Base-by-base conservation (phyloP, 23 tunicate species). In the Pegea sp. region DNA sequence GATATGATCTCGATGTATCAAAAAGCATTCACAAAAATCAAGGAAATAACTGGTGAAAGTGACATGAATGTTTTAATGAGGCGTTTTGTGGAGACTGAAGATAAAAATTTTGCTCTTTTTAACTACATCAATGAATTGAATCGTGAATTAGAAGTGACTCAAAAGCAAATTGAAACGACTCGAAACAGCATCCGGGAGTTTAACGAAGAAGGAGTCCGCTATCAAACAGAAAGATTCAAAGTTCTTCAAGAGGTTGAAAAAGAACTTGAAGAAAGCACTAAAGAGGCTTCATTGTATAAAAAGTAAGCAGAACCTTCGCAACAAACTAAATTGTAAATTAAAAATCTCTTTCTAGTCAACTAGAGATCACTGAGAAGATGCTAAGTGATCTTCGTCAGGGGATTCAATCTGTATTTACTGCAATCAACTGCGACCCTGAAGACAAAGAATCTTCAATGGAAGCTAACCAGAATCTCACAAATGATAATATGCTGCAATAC, bases 401-500 rank as follows among this genome's bases (percentile, higher is more conserved):
- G 22, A 84, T 84, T 28, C 84, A 73, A 58, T 84, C 95, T 3
- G 95, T 84, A 24, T 84, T 84, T 59, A 84, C 72, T 20, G 69
- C 73, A 34, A 84, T 84, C 50, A 84, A 63, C 66, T 84, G 95
- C 44, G 80, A 84, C 42, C 11, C 11, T 11, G 11, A 11, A 11
- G 13, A 8, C 11, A 11, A 8, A 16, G 16, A 11, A 16, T 61
- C 76, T 2, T 67, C 81, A 0, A 64, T 68, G 34, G 69, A 68
- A 28, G 62, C 81, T 28, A 77, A 73, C 59, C 68, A 63, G 76
- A 53, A 69, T 1, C 84, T 77, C 8, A 77, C 69, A 29, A 73
- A 84, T 30, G 81, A 68, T 26, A 84, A 84, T 76, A 84, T 84
- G 84, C 69, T 84, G 84, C 81, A 84, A 58, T 84, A 84, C 42